Base-by-base conservation (phyloP, 2,113 vertebrate genomes). In the Crotalus viridis region DNA sequence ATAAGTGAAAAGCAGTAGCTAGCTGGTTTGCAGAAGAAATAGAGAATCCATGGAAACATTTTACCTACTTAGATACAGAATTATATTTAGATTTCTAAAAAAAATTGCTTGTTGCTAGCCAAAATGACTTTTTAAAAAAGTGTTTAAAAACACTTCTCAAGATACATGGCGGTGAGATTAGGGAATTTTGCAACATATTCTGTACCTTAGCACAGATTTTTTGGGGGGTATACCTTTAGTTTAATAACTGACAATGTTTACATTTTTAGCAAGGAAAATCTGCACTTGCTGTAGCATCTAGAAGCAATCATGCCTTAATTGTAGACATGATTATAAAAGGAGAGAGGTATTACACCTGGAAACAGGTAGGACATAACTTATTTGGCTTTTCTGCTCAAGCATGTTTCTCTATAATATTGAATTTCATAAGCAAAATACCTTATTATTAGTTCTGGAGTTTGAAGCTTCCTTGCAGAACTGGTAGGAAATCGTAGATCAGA, bases 261-360 rank as follows among this genome's bases (percentile, higher is more conserved):
- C 92, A 48, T 81, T 96, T 97, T 90, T 94, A 99, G 99, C 98
- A 98, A 95, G 98, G 98, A 81, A 99, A 98, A 97, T 98, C 98
- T 4, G 97, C 98, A 26, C 96, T 99, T 93, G 98, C 97, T 10
- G 96, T 98, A 91, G 99, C 99, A 90, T 98, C 98, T 88, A 98
- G 99, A 93, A 99, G 98, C 81, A 97, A 98, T 59, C 97, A 98
- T 22, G 96, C 98, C 88, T 98, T 99, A 52, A 95, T 98, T 74
- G 98, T 98, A 94, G 99, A 99, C 94, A 99, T 99, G 99, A 98
- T 99, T 93, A 99, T 99, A 95, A 99, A 99, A 98, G 98, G 99
- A 74, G 98, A 99, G 96, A 97, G 99, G 96, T 98, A 98, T 95
- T 98, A 97, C 6, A 51, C 93, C 46, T 98, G 95, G 96, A 98